Evolutionary conservation across 2,888 invertebrate species (phyloP), one percentile per base, ranked within the genome.

Genomic region (Ochropleura plecta): DNA sequence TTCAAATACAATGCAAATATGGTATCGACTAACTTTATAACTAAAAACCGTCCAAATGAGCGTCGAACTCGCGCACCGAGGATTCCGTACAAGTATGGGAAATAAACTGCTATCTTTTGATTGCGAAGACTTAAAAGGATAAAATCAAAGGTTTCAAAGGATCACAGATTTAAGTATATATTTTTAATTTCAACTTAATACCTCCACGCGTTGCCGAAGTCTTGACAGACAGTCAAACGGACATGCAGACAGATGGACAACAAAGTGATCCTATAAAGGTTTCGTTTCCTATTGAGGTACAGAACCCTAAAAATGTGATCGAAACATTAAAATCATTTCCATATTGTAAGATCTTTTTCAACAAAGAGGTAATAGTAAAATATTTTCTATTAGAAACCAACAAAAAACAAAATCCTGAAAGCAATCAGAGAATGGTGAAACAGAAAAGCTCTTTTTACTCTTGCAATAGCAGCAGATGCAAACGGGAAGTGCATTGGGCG

Each of bases 401-500:
- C 44, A 78, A 78, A 82, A 78, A 76, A 71, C 65, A 76, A 80
- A 87, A 87, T 76, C 78, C 73, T n/a, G 72, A 77, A 84, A 82
- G 85, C 83, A 86, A 85, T 86, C 88, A 86, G 85, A 80, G 79
- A 77, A 82, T 86, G 80, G 76, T 81, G 70, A 66, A 81, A 83
- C 78, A 82, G 82, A 76, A 78, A 76, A 82, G 70, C 73, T 80
- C 77, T 82, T 86, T 83, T 85, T 84, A 81, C 80, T 81, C 84
- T 70, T 64, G 65, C 70, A 76, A 80, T 77, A 76, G 81, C 70
- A 84, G 84, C 87, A 87, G 86, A 90, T 89, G 86, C 88, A 86
- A 87, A 85, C 83, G 78, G 83, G 83, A 88, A 88, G 86, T 88
- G 86, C 86, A 88, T 86, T 86, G 83, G 88, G 85, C 79, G 83